Conservation (phyloP, 2,888 invertebrate species). For the Taenaris catops region DNA sequence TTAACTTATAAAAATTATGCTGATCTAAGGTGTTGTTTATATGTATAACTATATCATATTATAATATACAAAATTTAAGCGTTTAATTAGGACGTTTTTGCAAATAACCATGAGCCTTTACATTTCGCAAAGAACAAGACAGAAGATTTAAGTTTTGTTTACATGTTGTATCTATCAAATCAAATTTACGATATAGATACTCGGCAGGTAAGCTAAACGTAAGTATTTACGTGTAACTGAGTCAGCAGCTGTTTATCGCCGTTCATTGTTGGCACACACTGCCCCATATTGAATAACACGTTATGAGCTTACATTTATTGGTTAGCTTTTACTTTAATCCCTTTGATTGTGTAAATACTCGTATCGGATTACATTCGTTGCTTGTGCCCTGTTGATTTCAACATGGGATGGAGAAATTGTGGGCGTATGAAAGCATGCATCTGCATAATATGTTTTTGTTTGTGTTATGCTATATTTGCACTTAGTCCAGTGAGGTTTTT, state of each 20-base stretch:
- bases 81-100: too few relatives aligned
- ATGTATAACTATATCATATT: too few relatives aligned
- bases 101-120: too few relatives aligned
- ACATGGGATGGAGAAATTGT: slow-evolving; percentile 7
- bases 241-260: slow-evolving; percentile 43
- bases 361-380: slow-evolving; percentile 24
- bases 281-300: slow-evolving; percentile 40
- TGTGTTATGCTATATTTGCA: too few relatives aligned
- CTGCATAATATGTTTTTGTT: slow-evolving; percentile 9
- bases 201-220: background rate
- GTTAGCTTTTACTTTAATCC: slow-evolving; percentile 29
- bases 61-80: too few relatives aligned
- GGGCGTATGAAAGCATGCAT: slow-evolving; percentile 7
- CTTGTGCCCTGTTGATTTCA: slow-evolving; percentile 16
- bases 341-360: slow-evolving; percentile 24
- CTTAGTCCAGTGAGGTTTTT: too few relatives aligned
- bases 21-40: too few relatives aligned
- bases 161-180: too few relatives aligned
- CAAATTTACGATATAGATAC: too few relatives aligned
- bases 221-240: slow-evolving; percentile 10
- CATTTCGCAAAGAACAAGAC: too few relatives aligned
- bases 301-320: slow-evolving; percentile 34
- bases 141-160: too few relatives aligned
- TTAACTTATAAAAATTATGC: too few relatives aligned
- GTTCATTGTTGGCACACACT: slow-evolving; percentile 36